Evolutionary conservation across 2,113 vertebrate genomes (phyloP).

Genomic region (Cryptotis parvus): DNA sequence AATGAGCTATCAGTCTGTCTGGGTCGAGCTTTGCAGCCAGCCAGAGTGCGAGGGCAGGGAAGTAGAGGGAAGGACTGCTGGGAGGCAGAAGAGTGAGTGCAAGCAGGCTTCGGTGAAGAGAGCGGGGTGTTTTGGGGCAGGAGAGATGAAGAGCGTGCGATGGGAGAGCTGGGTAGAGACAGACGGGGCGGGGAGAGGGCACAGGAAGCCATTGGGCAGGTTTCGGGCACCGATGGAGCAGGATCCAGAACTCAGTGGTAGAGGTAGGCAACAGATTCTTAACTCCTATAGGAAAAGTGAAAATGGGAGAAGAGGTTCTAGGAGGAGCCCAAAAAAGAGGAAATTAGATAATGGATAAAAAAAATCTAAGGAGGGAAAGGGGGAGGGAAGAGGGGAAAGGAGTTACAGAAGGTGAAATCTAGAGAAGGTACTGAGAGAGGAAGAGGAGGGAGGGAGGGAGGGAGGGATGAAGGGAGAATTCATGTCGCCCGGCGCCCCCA

Average conservation of each 20-base stretch:
- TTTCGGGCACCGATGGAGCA: not conserved
- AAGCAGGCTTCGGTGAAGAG: not conserved
- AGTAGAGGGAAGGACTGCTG: not conserved
- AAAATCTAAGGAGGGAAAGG: not conserved
- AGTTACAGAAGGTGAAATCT: not conserved
- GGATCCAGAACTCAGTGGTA: not conserved
- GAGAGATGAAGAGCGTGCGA: not conserved
- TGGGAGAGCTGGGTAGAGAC: not conserved
- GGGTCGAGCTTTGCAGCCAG: not conserved
- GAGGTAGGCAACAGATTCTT: not conserved
- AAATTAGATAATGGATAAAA: not conserved
- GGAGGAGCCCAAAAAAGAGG: not conserved
- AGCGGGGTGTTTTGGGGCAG: fast-evolving
- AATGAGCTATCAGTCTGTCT: not conserved
- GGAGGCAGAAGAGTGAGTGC: not conserved
- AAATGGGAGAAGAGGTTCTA: not conserved
- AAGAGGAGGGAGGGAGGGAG: not conserved
- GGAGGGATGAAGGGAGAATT: not conserved
- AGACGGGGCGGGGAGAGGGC: not conserved
- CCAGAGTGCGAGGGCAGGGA: not conserved
- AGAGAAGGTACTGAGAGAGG: not conserved
- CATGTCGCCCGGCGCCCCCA: not conserved
- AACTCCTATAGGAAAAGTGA: not conserved
- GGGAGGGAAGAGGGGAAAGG: not conserved
- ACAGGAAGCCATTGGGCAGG: not conserved